Conservation (phyloP, 2,113 vertebrate species). For the Meriones unguiculatus region DNA sequence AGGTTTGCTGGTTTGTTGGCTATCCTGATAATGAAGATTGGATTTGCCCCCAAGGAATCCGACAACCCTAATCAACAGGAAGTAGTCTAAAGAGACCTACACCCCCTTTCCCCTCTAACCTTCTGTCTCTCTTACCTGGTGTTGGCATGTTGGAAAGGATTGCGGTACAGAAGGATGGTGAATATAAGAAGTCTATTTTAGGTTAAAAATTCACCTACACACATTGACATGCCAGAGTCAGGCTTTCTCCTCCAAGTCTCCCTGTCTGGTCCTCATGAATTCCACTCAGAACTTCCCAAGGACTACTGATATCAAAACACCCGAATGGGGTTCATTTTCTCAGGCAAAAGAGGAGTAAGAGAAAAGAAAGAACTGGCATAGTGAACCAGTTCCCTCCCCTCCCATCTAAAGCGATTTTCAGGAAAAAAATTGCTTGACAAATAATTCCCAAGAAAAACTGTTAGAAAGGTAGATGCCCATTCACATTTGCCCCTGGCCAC, state of each 20-base stretch:
- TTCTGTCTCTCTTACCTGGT: too few species aligned
- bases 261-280: not conserved
- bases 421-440: not conserved
- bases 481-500: not conserved
- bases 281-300: not conserved
- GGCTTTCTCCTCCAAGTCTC: conserved; percentile 7
- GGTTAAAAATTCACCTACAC: too few species aligned
- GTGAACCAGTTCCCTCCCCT: not conserved
- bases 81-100: too few species aligned
- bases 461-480: not conserved
- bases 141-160: too few species aligned
- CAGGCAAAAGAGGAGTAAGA: conserved; percentile 13
- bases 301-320: conserved; percentile 4
- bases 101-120: too few species aligned
- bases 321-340: not conserved
- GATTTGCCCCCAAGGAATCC: too few species aligned
- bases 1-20: too few species aligned
- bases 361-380: not conserved
- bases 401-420: not conserved
- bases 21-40: too few species aligned
- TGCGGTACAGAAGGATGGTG: too few species aligned
- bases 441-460: not conserved
- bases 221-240: conserved; percentile 24
- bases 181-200: too few species aligned
- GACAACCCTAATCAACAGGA: too few species aligned